Evolutionary conservation across 2,113 vertebrate genomes (phyloP), one percentile per base, ranked within the genome.

Genomic region (Perca flavescens): DNA sequence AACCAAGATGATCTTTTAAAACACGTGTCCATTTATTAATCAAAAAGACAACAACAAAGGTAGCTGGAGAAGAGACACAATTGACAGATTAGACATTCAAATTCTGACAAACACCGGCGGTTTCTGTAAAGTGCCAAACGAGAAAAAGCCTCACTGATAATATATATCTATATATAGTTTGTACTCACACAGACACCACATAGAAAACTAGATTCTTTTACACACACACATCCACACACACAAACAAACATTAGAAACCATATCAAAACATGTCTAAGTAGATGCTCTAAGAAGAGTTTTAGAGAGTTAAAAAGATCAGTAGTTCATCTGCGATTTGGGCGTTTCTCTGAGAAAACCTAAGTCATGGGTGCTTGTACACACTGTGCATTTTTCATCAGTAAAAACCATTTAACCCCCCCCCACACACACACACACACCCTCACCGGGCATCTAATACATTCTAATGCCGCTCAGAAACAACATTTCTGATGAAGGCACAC

Each of bases 71-170:
- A 79, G 64, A 82, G 68, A 91, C 71, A 82, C 61, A 62, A 79
- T 58, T 49, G 12, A 92, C 65, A 85, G 43, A 77, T 72, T 88
- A 80, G 70, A 92, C 88, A 91, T 92, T 92, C 80, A 94, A 83
- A 92, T 8, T 16, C 71, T 85, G 65, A 89, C 81, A 83, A 87
- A 92, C 60, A 82, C 1, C 21, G 73, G 57, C 80, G 62, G 70
- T 88, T 88, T 85, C 64, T 84, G 77, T 94, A 95, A 96, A 95
- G 94, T 96, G 94, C 94, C 88, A 83, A 93, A 90, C 56, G 83
- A 88, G 71, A 86, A 64, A 90, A 88, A 88, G 62, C 80, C 74
- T 77, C 79, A 88, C 64, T 77, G 54, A 74, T 76, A 77, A 86
- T 62, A 71, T 75, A 74, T 50, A 64, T 11, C 28, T 28, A 79